phyloP scores from a whole-genome alignment of 2,888 invertebrate species.

The Pemphredon lugubris region DNA sequence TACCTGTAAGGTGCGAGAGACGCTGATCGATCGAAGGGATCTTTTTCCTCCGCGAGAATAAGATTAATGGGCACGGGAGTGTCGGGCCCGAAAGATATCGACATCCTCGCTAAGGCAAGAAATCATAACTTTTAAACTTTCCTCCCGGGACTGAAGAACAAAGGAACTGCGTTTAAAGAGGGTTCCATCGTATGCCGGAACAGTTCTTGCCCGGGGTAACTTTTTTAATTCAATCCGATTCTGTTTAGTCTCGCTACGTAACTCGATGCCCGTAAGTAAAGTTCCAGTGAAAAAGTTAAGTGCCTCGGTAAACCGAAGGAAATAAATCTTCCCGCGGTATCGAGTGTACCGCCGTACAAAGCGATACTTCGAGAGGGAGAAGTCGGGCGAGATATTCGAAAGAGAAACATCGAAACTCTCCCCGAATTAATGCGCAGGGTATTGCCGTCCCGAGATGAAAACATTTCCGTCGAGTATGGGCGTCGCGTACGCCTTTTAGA shows the following conservation, averaged over 20 bases:
- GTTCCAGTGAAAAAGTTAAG: slow-evolving; percentile 1
- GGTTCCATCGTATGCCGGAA: neutral
- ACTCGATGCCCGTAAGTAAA: neutral
- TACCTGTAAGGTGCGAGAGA: too few relatives aligned
- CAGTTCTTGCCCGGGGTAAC: neutral
- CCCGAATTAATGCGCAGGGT: too few relatives aligned
- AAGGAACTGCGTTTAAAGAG: neutral
- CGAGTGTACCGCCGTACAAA: neutral
- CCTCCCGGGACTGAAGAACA: neutral
- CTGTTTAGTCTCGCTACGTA: slow-evolving; percentile 1
- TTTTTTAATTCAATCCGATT: slow-evolving; percentile 11
- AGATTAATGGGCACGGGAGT: slow-evolving; percentile 6
- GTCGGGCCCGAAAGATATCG: neutral
- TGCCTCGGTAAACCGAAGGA: neutral
- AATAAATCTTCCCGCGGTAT: slow-evolving; percentile 1
- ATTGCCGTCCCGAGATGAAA: too few relatives aligned
- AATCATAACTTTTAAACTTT: neutral
- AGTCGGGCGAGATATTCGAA: neutral
- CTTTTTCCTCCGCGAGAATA: too few relatives aligned
- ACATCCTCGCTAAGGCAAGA: neutral
- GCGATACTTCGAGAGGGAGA: neutral
- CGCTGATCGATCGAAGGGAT: too few relatives aligned
- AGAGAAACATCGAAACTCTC: neutral
- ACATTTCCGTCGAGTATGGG: too few relatives aligned
- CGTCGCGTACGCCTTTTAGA: neutral